A percentile compares a stretch with the other conserved stretches of the same genome.
phyloP scores from a whole-genome alignment of 2,797 vertebrate species.

The Onychomys leucogaster region DNA sequence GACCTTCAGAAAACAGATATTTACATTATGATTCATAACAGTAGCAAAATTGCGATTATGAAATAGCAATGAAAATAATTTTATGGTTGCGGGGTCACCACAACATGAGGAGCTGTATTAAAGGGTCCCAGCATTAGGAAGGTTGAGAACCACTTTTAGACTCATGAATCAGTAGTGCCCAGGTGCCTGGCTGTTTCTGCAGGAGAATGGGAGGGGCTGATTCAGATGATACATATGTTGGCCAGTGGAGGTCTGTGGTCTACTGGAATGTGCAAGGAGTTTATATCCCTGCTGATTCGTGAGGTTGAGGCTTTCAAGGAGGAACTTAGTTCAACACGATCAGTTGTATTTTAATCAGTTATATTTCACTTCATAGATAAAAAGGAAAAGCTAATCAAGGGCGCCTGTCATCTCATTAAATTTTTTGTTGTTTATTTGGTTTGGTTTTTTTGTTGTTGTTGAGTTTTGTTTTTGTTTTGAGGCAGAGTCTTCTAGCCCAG shows the following conservation, averaged over 20 bases:
- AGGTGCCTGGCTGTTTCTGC: neutral
- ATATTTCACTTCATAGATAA: neutral
- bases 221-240: neutral
- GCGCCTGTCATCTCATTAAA: neutral
- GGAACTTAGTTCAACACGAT: neutral
- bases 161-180: neutral
- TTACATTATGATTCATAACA: neutral
- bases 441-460: neutral
- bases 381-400: conserved; percentile 28
- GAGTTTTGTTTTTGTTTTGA: neutral
- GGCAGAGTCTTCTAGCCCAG: neutral
- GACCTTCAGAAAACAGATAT: neutral
- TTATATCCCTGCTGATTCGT: neutral
- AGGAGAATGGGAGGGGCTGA: neutral
- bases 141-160: neutral
- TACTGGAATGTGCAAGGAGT: neutral
- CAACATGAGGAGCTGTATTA: neutral
- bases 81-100: neutral
- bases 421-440: neutral
- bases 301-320: neutral
- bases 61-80: neutral
- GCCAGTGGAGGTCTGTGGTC: rapidly evolving
- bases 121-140: neutral
- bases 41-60: neutral
- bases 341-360: neutral